Evolutionary conservation across 2,113 vertebrate genomes (phyloP), one percentile per base, ranked within the genome.

Genomic region (Crotalus viridis): DNA sequence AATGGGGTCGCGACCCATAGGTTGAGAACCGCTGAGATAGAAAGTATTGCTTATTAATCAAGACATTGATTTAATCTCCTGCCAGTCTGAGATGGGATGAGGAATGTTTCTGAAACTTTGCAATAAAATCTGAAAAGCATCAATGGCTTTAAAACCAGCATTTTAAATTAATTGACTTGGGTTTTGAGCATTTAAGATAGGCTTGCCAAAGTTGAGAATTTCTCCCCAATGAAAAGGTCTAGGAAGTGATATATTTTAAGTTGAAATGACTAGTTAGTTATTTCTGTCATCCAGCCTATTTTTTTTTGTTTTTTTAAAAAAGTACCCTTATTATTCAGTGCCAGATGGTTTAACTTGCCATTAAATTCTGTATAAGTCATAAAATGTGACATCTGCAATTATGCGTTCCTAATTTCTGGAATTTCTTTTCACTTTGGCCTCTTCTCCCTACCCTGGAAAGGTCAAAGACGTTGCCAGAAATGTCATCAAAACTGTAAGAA

Each of bases 401-500:
- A 51, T 85, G 0, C 85, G n/a, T 74, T 85, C 89, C 94, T 95
- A 93, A 93, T 95, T 91, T 94, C 85, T 2, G 0, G 91, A 89
- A 2, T 51, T 39, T 0, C 46, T 22, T 92, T 91, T 92, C 87
- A 95, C 93, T 93, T 91, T 52, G 4, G 7, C 21, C 95, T 4
- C 12, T 52, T 95, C 94, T 94, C 91, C 94, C 95, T 92, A 85
- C 91, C 93, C 13, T 21, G 5, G 90, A 96, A 97, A 99, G 99
- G 95, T 97, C 98, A 98, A 96, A 98, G 97, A 94, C 97, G 92
- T 91, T 99, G 99, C 95, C 96, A 98, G 92, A 98, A 97, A 95
- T 99, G 99, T 93, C 98, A 98, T 93, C 97, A 98, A 57, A 98
- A 97, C 96, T 99, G 99, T 95, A 97, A 96, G 95, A 98, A 97